A percentile compares a stretch with the other conserved stretches of the same genome.
phyloP scores from a whole-genome alignment of 2,888 invertebrate genomes.

The Drosophila nr. medialis region DNA sequence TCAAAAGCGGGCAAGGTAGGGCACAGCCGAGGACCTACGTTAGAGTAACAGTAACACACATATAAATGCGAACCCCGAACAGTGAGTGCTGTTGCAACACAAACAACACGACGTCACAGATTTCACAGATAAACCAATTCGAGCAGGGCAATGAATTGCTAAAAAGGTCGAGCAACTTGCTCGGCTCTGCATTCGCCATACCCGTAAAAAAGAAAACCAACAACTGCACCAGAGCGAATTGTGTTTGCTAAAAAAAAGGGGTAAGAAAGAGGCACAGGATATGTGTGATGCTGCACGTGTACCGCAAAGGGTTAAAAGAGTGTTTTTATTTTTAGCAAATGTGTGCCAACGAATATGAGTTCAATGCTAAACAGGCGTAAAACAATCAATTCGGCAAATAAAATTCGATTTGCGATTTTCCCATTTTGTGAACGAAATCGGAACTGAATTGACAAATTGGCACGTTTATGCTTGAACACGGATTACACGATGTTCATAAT shows the following conservation, averaged over 20 bases:
- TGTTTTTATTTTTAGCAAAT: constrained; percentile 38
- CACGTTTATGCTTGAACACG: constrained; percentile 48
- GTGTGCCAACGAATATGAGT: constrained; percentile 54
- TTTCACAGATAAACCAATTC: constrained; percentile 84
- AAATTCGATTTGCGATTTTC: constrained; percentile 73
- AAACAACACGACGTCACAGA: constrained; percentile 66
- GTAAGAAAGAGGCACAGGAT: constrained; percentile 30
- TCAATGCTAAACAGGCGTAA: constrained; percentile 74
- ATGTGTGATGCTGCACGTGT: constrained; percentile 53
- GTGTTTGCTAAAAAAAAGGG: constrained; percentile 62
- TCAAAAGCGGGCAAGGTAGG: constrained; percentile 59
- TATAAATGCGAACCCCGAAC: constrained; percentile 65
- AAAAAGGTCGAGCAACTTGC: constrained; percentile 73
- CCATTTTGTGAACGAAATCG: constrained; percentile 38
- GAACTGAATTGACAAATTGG: constrained; percentile 67
- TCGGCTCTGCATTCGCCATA: constrained; percentile 18
- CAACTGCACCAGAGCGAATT: constrained; percentile 80
- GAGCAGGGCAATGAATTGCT: constrained; percentile 83
- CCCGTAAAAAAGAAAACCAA: constrained; percentile 40
- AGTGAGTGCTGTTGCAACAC: constrained; percentile 53
- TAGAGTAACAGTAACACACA: constrained; percentile 14
- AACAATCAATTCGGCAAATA: constrained; percentile 76
- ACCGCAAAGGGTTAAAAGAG: constrained; percentile 58
- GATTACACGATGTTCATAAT: constrained; percentile 46
- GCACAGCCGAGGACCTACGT: constrained; percentile 31